Evolutionary conservation across 2,797 vertebrate genomes (phyloP), one percentile per base, ranked within the genome.

Genomic region (Danio jaintianensis): DNA sequence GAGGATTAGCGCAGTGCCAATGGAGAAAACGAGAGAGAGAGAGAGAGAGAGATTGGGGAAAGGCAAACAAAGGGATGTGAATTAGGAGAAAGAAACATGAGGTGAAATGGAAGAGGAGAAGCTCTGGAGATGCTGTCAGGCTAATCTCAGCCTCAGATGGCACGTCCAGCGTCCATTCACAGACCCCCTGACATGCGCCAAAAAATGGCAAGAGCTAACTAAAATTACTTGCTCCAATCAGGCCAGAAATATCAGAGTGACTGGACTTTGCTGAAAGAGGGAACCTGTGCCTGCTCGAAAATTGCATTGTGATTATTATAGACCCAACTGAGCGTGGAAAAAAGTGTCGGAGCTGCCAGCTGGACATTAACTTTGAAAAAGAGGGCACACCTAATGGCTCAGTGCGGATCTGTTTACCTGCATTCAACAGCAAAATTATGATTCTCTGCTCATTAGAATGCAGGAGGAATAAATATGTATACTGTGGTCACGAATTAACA

Each of bases 191-290:
- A 47, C 52, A 43, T 43, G 18, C 15, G 11, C 20, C 13, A 38
- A 38, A 36, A 59, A 58, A 43, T 45, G 50, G 18, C 38, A 56
- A 73, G 4, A 43, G 55, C 38, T 45, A 71, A 58, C 69, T 45
- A 70, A 55, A 70, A 55, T 40, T 10, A 56, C 55, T 40, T 59
- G 18, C 29, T 73, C 42, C 70, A 73, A 73, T 73, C 70, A 73
- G 55, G n/a, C 55, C 42, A 6, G 55, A 47, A 73, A 56, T 73
- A 56, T 45, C 52, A 53, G 43, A 29, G 55, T 6, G 40, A 58
- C 62, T 59, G 9, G 52, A 22, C 50, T 48, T 52, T 52, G 18
- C 12, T 45, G 70, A 56, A 72, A 72, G n/a, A 40, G 13, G 5
- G 40, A 22, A 22, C 18, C 38, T 43, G 53, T 42, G 52, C 52